Conservation (phyloP, 2,888 invertebrate genomes). For the Nesidiocoris tenuis region DNA sequence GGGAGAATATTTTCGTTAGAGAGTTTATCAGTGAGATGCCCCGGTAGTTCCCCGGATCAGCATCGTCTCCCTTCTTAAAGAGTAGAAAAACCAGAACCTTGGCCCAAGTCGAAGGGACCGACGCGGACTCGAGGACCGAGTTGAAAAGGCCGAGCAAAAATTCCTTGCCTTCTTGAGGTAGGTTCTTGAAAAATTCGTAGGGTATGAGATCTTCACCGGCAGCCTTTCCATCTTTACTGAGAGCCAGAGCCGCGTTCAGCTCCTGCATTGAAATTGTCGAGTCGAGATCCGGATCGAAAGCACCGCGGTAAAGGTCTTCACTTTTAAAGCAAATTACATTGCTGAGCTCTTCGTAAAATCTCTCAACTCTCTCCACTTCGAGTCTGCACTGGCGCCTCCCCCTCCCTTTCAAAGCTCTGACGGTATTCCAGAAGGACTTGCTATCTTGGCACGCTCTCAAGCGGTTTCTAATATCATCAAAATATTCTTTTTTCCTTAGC, state of each 20-base stretch:
- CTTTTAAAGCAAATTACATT: background rate
- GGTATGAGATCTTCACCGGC: slow-evolving; percentile 9
- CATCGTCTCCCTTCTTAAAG: slow-evolving; percentile 15
- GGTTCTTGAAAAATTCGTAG: slow-evolving; percentile 6
- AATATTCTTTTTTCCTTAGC: background rate
- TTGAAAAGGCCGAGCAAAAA: slow-evolving; percentile 5
- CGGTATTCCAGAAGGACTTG: slow-evolving; percentile 8
- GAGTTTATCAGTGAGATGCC: slow-evolving; percentile 22
- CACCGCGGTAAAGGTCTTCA: background rate
- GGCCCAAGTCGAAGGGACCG: slow-evolving; percentile 1
- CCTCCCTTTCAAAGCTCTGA: background rate
- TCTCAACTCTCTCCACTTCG: background rate
- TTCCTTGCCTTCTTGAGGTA: background rate
- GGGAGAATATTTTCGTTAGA: slow-evolving; percentile 7
- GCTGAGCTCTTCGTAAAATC: background rate
- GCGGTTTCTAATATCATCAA: background rate
- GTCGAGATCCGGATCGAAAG: slow-evolving; percentile 1
- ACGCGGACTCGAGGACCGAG: background rate
- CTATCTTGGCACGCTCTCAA: background rate
- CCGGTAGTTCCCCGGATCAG: background rate
- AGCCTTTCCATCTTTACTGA: slow-evolving; percentile 9
- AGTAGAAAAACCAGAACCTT: background rate
- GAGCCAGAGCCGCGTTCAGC: background rate
- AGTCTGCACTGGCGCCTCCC: background rate
- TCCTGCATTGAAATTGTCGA: background rate